Evolutionary conservation across 2,888 invertebrate species (phyloP).

Genomic region (Drosophila macrothrix): DNA sequence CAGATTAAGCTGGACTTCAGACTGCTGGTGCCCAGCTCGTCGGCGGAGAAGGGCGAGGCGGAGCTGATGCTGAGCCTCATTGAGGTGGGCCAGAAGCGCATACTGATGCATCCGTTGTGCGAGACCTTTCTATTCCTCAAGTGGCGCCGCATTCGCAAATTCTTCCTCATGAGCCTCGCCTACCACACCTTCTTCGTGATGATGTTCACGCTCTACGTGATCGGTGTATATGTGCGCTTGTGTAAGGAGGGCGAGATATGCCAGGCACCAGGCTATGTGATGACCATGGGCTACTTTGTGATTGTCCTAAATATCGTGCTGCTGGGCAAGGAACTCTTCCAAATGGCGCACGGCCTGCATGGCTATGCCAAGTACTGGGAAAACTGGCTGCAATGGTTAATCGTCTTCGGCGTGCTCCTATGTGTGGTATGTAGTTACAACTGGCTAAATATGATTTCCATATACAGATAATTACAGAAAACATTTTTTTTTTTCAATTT

Average conservation of each 20-base stretch:
- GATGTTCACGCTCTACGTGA: conserved; percentile 90
- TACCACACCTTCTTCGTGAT: conserved; percentile 92
- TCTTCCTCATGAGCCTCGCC: conserved; percentile 91
- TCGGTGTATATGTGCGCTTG: conserved; percentile 86
- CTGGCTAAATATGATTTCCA: not conserved
- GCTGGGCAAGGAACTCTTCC: conserved; percentile 89
- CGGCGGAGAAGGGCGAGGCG: conserved; percentile 88
- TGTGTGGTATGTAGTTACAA: conserved; percentile 87
- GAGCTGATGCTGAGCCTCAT: conserved; percentile 90
- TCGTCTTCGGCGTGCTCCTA: conserved; percentile 89
- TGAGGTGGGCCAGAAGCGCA: conserved; percentile 92
- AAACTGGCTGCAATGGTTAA: conserved; percentile 93
- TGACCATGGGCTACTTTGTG: conserved; percentile 87
- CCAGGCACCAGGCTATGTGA: conserved; percentile 76
- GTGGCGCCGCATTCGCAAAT: conserved; percentile 93
- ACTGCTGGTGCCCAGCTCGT: conserved; percentile 87
- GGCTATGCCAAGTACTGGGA: conserved; percentile 93
- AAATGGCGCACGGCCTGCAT: conserved; percentile 89
- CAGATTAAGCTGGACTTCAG: conserved; percentile 90
- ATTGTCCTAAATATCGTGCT: conserved; percentile 88
- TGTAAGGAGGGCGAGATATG: conserved; percentile 79
- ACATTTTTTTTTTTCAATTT: not conserved
- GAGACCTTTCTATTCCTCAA: conserved; percentile 94
- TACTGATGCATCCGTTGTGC: conserved; percentile 93
- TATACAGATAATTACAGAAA: not conserved